phyloP scores from a whole-genome alignment of 2,113 vertebrate species.

The Oreocharis arfaki region DNA sequence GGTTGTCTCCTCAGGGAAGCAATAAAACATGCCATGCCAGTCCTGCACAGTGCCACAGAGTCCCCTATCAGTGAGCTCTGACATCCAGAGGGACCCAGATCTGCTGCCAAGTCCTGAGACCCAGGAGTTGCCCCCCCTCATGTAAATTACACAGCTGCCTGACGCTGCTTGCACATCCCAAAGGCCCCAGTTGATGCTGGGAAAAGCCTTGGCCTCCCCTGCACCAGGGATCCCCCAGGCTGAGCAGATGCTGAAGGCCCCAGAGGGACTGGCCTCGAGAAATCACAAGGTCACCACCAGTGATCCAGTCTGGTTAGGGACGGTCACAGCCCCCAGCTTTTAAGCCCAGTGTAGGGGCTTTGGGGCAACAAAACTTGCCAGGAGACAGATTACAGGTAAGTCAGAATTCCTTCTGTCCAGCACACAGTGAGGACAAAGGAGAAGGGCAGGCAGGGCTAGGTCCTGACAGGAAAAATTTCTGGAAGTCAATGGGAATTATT shows the following conservation, averaged over 20 bases:
- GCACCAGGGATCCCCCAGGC: not conserved
- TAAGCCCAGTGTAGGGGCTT: not conserved
- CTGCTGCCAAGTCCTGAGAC: rapidly evolving
- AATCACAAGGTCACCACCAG: not conserved
- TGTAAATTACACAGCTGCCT: not conserved
- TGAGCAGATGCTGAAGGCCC: not conserved
- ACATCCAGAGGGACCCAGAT: not conserved
- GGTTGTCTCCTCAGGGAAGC: not conserved
- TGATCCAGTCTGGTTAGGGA: not conserved
- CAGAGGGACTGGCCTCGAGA: not conserved
- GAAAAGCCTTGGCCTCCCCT: not conserved
- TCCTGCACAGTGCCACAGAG: not conserved
- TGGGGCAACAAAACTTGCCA: not conserved
- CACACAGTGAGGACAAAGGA: not conserved
- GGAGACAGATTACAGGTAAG: not conserved
- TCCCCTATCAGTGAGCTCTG: not conserved
- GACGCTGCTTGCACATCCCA: not conserved
- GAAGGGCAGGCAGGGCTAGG: not conserved
- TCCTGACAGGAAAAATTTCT: not conserved
- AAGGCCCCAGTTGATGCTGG: rapidly evolving
- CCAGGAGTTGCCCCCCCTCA: rapidly evolving
- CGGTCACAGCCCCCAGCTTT: not conserved
- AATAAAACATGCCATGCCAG: not conserved
- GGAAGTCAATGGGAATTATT: not conserved
- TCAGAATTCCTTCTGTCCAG: not conserved